A percentile compares a stretch with the other conserved stretches of the same genome.
Conservation (phyloP, 30 jellyfish, hydroid and myxozoan species). For the Aurelia aurita region DNA sequence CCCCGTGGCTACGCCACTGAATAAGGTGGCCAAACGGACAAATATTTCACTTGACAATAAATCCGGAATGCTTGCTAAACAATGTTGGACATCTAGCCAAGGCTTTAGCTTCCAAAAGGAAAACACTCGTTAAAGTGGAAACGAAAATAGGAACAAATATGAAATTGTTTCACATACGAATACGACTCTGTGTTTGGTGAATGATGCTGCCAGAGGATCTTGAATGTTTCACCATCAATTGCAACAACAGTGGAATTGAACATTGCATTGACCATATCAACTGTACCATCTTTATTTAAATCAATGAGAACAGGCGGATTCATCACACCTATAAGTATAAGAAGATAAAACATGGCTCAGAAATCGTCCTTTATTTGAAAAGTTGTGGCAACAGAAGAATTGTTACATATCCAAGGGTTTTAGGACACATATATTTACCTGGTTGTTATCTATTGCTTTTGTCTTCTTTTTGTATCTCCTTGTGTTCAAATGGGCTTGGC, state of each 20-base stretch:
- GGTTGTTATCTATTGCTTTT: no score
- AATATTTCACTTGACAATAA: no score
- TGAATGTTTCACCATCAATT: slow-evolving; percentile 79
- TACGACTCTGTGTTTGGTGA: slow-evolving; percentile 77
- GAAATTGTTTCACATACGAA: slow-evolving; percentile 58
- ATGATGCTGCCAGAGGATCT: slow-evolving; percentile 62
- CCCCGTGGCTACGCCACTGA: no score
- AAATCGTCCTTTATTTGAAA: neutral
- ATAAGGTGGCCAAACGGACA: no score
- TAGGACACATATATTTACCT: no score
- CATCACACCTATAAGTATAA: slow-evolving; percentile 71
- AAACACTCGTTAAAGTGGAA: neutral
- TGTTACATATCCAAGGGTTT: no score
- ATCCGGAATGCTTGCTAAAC: no score
- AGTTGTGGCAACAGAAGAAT: no score
- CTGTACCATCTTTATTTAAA: slow-evolving; percentile 83
- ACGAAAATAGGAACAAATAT: neutral
- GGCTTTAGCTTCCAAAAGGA: neutral
- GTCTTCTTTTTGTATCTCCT: no score
- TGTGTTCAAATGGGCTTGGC: no score
- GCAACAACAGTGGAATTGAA: slow-evolving; percentile 74
- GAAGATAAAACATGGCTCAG: neutral
- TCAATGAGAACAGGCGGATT: slow-evolving; percentile 92
- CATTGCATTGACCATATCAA: slow-evolving; percentile 75
- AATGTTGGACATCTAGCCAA: neutral